Evolutionary conservation across 2,888 invertebrate species (phyloP).

Genomic region (Caenorhabditis sp.): DNA sequence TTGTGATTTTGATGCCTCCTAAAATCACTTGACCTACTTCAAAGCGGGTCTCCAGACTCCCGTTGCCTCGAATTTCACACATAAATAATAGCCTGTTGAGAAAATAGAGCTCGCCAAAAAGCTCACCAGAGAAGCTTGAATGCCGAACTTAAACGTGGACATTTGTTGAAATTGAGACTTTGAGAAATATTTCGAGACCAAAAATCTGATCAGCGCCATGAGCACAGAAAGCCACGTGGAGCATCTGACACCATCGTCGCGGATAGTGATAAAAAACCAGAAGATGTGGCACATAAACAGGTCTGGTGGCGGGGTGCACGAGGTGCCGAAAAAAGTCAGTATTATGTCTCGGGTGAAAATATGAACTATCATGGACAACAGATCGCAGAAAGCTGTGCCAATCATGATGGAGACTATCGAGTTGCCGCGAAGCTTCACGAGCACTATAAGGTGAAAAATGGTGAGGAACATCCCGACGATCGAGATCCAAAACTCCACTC

Average conservation of each 20-base stretch:
- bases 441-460: not conserved
- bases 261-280: not conserved
- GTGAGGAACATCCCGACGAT: slow-evolving; percentile 3
- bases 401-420: slow-evolving; percentile 12
- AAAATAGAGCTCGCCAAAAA: slow-evolving; percentile 3
- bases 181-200: not conserved
- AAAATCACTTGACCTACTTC: slow-evolving; percentile 1
- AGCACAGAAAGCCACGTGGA: slow-evolving; percentile 36
- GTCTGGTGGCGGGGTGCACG: slow-evolving; percentile 9
- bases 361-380: not conserved
- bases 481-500: not conserved
- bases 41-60: not conserved
- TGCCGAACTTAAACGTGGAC: not conserved
- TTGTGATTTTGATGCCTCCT: not conserved
- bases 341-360: not conserved
- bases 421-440: too few relatives aligned
- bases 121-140: not conserved
- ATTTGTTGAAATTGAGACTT: slow-evolving; percentile 10
- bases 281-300: not conserved
- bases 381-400: not conserved
- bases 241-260: slow-evolving; percentile 21
- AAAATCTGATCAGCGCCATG: slow-evolving; percentile 22
- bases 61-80: not conserved
- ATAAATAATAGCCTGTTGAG: not conserved
- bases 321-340: not conserved